These are phyloP conservation scores for Aix galericulata DNA, from an alignment of 2,113 vertebrate species.

Conservation along the genomic window DNA sequence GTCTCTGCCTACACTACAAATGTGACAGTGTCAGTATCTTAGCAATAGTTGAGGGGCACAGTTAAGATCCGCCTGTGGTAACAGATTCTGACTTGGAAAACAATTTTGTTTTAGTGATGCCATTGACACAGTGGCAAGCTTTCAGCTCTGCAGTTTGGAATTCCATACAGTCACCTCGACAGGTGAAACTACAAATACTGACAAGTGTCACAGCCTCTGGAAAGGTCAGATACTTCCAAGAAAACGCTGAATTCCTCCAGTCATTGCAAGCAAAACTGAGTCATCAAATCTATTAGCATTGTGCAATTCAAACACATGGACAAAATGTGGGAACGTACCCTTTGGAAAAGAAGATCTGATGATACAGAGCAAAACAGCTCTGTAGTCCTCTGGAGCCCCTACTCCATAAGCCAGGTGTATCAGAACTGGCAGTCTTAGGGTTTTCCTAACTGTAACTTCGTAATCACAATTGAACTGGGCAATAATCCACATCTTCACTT, in stretches of 20 bases:
- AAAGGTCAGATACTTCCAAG: background rate
- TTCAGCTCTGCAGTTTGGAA: background rate
- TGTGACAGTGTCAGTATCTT: background rate
- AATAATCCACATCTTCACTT: background rate
- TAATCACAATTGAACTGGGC: background rate
- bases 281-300: background rate
- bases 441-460: background rate
- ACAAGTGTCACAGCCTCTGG: background rate
- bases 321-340: background rate
- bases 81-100: background rate
- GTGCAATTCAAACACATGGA: background rate
- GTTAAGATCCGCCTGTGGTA: background rate
- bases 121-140: background rate
- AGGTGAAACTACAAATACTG: background rate
- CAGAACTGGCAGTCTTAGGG: background rate
- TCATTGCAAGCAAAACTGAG: background rate
- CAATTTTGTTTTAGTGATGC: background rate
- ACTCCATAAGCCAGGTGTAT: fast-evolving
- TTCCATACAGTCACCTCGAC: background rate
- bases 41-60: background rate
- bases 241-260: background rate
- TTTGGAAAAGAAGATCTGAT: background rate
- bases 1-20: background rate
- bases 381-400: background rate
- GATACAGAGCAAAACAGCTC: background rate